Conservation (phyloP, 2,113 vertebrate genomes). For the Lathamus discolor region DNA sequence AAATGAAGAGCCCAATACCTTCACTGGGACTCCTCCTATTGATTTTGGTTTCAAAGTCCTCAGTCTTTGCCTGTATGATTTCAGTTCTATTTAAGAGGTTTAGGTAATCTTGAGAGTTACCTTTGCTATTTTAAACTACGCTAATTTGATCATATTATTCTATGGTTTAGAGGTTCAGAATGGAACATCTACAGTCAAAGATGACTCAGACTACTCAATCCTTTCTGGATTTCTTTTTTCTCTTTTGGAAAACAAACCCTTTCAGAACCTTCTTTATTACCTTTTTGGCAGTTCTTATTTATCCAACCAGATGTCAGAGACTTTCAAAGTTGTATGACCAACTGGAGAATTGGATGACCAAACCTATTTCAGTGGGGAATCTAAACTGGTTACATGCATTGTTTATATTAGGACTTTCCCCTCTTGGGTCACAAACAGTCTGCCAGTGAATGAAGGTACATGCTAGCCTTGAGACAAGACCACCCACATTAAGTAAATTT, state of each 20-base stretch:
- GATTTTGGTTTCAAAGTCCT: background rate
- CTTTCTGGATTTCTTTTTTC: background rate
- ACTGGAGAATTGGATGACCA: background rate
- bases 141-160: slow-evolving; percentile 7
- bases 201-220: background rate
- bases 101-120: background rate
- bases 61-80: background rate
- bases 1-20: background rate
- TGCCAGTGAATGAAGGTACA: slow-evolving; percentile 3
- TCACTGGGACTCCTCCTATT: background rate
- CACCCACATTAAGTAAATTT: slow-evolving; percentile 27
- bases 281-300: background rate
- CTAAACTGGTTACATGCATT: background rate
- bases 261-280: background rate
- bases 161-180: slow-evolving; percentile 11
- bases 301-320: background rate
- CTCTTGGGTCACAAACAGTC: background rate
- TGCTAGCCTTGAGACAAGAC: slow-evolving; percentile 31
- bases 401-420: background rate
- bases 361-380: background rate
- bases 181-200: background rate
- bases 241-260: background rate
- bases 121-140: background rate
- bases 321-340: background rate
- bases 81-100: slow-evolving; percentile 4